Evolutionary conservation across 2,113 vertebrate species (phyloP).

Genomic region (Heteronetta atricapilla): DNA sequence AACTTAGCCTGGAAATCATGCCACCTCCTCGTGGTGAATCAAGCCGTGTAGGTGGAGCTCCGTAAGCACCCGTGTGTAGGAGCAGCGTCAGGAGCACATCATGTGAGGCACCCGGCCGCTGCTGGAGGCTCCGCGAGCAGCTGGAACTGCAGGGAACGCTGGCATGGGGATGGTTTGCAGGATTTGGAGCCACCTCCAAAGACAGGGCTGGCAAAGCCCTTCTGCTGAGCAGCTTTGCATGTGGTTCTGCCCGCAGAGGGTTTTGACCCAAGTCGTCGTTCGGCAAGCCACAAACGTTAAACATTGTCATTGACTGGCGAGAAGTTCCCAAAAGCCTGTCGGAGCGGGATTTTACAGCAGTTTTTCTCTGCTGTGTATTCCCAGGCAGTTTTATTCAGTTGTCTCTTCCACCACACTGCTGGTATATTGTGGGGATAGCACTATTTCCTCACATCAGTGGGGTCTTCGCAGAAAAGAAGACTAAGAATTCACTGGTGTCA

Average conservation of each 20-base stretch:
- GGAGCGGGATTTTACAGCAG: background rate
- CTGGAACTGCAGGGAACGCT: background rate
- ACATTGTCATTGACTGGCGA: background rate
- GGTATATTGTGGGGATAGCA: background rate
- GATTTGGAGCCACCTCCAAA: background rate
- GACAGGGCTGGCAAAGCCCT: background rate
- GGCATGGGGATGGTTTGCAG: background rate
- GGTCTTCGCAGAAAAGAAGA: background rate
- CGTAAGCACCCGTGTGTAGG: background rate
- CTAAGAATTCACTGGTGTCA: background rate
- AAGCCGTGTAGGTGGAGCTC: background rate
- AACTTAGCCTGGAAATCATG: background rate
- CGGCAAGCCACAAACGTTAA: background rate
- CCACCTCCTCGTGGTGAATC: slow-evolving; percentile 21
- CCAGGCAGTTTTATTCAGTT: background rate
- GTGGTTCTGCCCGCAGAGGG: background rate
- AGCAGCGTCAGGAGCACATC: background rate
- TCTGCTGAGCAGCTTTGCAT: background rate
- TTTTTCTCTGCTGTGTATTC: background rate
- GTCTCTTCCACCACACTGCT: background rate
- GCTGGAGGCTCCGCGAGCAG: no score
- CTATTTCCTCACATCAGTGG: background rate
- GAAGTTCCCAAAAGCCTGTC: background rate
- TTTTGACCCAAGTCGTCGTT: background rate
- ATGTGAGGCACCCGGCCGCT: background rate